Evolutionary conservation across 2,113 vertebrate species (phyloP).

Genomic region (Chlamydotis undulata): DNA sequence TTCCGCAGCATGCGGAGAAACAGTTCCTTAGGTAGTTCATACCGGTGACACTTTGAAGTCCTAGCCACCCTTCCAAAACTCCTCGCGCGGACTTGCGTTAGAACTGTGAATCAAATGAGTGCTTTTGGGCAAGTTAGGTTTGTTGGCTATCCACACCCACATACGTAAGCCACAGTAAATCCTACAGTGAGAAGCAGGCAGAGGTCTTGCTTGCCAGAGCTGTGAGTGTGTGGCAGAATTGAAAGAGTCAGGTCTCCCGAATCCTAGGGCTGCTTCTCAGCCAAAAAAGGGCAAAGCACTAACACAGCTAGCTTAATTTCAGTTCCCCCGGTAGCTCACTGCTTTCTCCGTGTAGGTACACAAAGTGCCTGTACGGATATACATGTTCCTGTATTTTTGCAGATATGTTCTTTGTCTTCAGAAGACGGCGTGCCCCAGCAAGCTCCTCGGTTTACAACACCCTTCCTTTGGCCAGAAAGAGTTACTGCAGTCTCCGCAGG

Average conservation of each 20-base stretch:
- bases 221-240: background rate
- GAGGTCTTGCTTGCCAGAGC: background rate
- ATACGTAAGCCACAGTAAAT: background rate
- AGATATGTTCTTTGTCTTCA: background rate
- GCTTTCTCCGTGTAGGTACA: background rate
- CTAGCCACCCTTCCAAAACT: background rate
- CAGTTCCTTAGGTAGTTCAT: background rate
- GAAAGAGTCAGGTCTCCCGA: background rate
- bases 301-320: background rate
- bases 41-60: background rate
- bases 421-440: background rate
- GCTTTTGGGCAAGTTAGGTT: background rate
- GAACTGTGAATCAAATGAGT: background rate
- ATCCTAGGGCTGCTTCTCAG: background rate
- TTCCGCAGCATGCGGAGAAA: background rate
- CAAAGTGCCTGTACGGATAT: background rate
- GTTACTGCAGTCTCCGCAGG: background rate
- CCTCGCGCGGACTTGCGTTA: background rate
- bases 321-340: background rate
- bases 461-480: background rate
- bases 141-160: background rate
- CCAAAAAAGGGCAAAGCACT: background rate
- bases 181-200: background rate
- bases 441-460: background rate
- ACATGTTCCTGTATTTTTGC: background rate